A percentile compares a stretch with the other conserved stretches of the same genome.
phyloP scores from a whole-genome alignment of 2,888 invertebrate genomes.

The Subacronicta megacephala region DNA sequence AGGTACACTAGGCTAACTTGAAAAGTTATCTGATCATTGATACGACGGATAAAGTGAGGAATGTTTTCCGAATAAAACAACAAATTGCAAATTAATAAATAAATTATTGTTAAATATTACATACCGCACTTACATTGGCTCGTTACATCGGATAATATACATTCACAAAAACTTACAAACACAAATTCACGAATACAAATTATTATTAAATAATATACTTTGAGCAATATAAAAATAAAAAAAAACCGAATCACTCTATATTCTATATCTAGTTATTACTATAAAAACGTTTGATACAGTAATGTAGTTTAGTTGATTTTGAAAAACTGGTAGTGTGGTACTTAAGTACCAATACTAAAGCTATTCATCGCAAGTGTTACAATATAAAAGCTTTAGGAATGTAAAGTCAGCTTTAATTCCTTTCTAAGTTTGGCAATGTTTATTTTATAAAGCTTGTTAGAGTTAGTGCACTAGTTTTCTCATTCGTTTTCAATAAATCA shows the following conservation, averaged over 20 bases:
- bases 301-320: slow-evolving; percentile 52
- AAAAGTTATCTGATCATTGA: too few species aligned
- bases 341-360: slow-evolving; percentile 61
- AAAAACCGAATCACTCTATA: slow-evolving; percentile 83
- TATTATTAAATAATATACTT: slow-evolving; percentile 79
- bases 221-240: slow-evolving; percentile 89
- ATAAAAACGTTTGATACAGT: slow-evolving; percentile 65
- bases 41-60: not conserved
- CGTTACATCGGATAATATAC: slow-evolving; percentile 85
- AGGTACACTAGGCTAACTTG: too few species aligned
- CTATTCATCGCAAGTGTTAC: slow-evolving; percentile 53
- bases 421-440: slow-evolving; percentile 80
- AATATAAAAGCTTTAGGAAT: slow-evolving; percentile 77
- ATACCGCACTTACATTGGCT: slow-evolving; percentile 87
- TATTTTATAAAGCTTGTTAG: slow-evolving; percentile 63
- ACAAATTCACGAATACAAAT: slow-evolving; percentile 78
- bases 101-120: slow-evolving; percentile 89
- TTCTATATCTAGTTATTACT: slow-evolving; percentile 70
- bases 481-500: slow-evolving; percentile 41
- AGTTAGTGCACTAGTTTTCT: slow-evolving; percentile 58
- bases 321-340: slow-evolving; percentile 56
- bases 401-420: slow-evolving; percentile 71
- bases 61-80: slow-evolving; percentile 63
- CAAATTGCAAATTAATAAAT: slow-evolving; percentile 87
- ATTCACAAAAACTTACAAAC: slow-evolving; percentile 82